A percentile compares a stretch with the other conserved stretches of the same genome.
These are phyloP conservation scores for Chrysolina haemoptera DNA, from an alignment of 2,888 invertebrate genomes.

Conservation along the genomic window DNA sequence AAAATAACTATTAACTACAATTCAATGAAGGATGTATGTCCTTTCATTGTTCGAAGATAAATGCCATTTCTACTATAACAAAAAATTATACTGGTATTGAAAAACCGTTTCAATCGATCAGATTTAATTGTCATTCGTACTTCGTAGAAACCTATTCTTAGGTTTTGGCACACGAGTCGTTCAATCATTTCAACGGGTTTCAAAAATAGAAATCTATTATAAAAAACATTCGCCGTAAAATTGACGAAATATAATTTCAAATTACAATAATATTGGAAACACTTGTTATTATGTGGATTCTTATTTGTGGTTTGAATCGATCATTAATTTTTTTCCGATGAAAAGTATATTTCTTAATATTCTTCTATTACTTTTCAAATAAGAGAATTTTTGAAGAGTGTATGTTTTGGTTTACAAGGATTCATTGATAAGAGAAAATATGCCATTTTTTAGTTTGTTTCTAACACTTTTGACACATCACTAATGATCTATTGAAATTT, in stretches of 20 bases:
- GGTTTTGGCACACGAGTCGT: conserved; percentile 12
- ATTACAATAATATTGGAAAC: not conserved
- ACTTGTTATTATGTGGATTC: too few relatives aligned
- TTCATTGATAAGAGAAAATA: too few relatives aligned
- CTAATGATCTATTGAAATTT: too few relatives aligned
- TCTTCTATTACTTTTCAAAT: too few relatives aligned
- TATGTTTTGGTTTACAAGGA: too few relatives aligned
- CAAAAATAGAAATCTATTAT: not conserved
- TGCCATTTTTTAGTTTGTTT: too few relatives aligned
- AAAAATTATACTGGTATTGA: not conserved
- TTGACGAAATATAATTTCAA: not conserved
- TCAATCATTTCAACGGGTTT: conserved; percentile 19
- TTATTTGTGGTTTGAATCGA: too few relatives aligned
- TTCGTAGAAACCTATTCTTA: conserved; percentile 7
- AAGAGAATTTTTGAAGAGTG: too few relatives aligned
- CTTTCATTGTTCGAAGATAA: not conserved
- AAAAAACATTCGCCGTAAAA: not conserved
- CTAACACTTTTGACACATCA: too few relatives aligned
- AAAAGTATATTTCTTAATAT: too few relatives aligned
- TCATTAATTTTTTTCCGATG: too few relatives aligned
- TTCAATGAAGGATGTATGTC: not conserved
- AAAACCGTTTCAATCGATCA: not conserved
- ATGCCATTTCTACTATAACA: not conserved
- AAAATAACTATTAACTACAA: not conserved
- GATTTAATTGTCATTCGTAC: conserved; percentile 12